A percentile compares a stretch with the other conserved stretches of the same genome.
phyloP scores from a whole-genome alignment of 2,113 vertebrate genomes.

The Shinisaurus crocodilurus region DNA sequence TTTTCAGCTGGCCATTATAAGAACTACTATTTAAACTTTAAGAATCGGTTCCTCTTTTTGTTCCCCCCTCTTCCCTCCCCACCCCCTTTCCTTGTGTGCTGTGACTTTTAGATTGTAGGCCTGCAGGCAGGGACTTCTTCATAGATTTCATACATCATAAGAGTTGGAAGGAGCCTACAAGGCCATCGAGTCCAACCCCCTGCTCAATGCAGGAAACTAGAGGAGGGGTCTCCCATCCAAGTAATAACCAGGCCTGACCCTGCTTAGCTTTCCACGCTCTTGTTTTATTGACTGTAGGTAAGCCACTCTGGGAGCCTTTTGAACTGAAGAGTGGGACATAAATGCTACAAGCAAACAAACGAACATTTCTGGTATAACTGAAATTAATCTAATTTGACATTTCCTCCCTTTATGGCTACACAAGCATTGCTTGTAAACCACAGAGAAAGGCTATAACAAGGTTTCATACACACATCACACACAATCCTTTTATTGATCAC shows the following conservation, averaged over 20 bases:
- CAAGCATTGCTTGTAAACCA: constrained; percentile 28
- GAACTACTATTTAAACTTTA: neutral
- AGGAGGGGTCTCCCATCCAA: too few species aligned
- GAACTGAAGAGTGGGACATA: neutral
- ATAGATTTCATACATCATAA: too few species aligned
- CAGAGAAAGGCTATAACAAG: neutral
- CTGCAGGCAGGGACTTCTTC: neutral
- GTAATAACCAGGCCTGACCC: too few species aligned
- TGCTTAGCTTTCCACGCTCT: too few species aligned
- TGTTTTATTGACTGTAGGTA: neutral
- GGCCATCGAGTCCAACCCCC: too few species aligned
- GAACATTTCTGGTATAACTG: constrained; percentile 30
- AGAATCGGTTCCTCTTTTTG: neutral
- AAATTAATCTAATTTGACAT: constrained; percentile 5
- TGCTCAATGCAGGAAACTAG: too few species aligned
- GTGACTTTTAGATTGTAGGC: neutral
- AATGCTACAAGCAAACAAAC: too few species aligned
- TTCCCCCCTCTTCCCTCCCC: neutral
- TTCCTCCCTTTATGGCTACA: constrained; percentile 26
- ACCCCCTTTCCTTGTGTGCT: neutral
- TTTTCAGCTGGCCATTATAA: neutral
- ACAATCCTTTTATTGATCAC: neutral
- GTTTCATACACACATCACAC: constrained; percentile 3
- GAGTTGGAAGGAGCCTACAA: too few species aligned
- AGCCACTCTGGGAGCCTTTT: neutral